phyloP scores from a whole-genome alignment of 2,888 invertebrate species.

The Unio delphinus region DNA sequence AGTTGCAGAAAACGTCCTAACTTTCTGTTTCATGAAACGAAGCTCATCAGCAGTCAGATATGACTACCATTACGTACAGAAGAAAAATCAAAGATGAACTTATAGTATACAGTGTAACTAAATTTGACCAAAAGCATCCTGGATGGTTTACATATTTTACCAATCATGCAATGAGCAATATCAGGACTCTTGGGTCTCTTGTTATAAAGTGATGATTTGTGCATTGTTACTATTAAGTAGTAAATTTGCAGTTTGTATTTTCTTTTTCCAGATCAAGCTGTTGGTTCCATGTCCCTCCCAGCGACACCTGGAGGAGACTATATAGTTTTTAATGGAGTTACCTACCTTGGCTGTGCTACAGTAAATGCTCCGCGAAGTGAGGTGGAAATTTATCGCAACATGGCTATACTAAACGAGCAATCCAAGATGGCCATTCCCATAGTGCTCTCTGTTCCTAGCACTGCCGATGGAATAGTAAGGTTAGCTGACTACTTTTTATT shows the following conservation, averaged over 20 bases:
- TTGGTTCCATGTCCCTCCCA: constrained; percentile 59
- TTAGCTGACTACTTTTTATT: constrained; percentile 71
- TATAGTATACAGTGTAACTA: too few species aligned
- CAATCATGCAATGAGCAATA: too few species aligned
- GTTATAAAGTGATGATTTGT: too few species aligned
- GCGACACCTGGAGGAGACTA: constrained; percentile 56
- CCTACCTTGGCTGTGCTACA: constrained; percentile 91
- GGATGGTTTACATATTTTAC: too few species aligned
- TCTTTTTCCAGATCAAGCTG: constrained; percentile 31
- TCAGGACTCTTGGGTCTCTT: too few species aligned
- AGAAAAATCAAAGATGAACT: too few species aligned
- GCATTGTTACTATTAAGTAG: constrained; percentile 2
- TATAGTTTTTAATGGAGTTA: constrained; percentile 88
- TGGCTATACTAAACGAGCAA: constrained; percentile 89
- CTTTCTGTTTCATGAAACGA: too few species aligned
- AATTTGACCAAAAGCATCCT: too few species aligned
- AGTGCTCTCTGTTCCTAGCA: constrained; percentile 91
- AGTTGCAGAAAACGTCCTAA: too few species aligned
- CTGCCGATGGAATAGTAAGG: constrained; percentile 94
- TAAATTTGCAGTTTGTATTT: neutral
- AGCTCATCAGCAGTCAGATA: too few species aligned
- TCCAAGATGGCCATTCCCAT: constrained; percentile 87
- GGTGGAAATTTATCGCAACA: constrained; percentile 91
- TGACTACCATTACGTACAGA: too few species aligned
- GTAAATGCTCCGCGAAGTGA: constrained; percentile 95